These are phyloP conservation scores for Esox lucius DNA, from an alignment of 2,797 vertebrate genomes.

Conservation along the genomic window DNA sequence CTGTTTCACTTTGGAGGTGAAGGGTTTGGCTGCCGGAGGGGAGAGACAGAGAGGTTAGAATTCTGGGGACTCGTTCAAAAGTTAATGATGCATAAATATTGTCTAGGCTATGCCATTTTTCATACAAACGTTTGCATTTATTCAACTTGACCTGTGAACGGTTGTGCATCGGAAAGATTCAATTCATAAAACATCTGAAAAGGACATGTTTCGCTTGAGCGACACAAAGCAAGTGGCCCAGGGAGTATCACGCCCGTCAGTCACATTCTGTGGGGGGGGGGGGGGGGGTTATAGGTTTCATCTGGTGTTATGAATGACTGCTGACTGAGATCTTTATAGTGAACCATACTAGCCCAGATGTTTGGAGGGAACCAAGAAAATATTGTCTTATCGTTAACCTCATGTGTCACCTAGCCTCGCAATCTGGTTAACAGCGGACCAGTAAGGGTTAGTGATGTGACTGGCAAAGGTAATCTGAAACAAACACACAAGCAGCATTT, in stretches of 20 bases:
- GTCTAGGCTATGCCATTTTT: background rate
- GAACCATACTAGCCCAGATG: constrained; percentile 47
- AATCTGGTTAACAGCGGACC: constrained; percentile 34
- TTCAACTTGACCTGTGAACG: background rate
- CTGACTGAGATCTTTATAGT: constrained; percentile 41
- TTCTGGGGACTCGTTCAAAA: background rate
- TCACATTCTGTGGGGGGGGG: no score
- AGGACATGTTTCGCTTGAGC: background rate
- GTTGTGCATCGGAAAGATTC: background rate
- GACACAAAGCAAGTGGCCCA: background rate
- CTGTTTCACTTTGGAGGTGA: constrained; percentile 95
- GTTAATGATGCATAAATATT: background rate
- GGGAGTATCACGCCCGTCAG: background rate
- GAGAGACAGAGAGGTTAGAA: constrained; percentile 11
- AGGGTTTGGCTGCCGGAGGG: constrained; percentile 87
- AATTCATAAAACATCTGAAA: background rate
- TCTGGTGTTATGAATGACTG: constrained; percentile 12
- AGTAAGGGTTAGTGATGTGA: constrained; percentile 26
- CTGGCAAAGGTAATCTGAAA: constrained; percentile 49
- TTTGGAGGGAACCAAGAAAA: constrained; percentile 51
- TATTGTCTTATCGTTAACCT: constrained; percentile 47
- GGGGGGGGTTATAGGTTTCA: constrained; percentile 1
- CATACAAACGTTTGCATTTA: background rate
- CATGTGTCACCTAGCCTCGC: constrained; percentile 26
- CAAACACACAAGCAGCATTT: constrained; percentile 61